phyloP scores from a whole-genome alignment of 1,140 invertebrate species.

The Druon quercuslanigerum region DNA sequence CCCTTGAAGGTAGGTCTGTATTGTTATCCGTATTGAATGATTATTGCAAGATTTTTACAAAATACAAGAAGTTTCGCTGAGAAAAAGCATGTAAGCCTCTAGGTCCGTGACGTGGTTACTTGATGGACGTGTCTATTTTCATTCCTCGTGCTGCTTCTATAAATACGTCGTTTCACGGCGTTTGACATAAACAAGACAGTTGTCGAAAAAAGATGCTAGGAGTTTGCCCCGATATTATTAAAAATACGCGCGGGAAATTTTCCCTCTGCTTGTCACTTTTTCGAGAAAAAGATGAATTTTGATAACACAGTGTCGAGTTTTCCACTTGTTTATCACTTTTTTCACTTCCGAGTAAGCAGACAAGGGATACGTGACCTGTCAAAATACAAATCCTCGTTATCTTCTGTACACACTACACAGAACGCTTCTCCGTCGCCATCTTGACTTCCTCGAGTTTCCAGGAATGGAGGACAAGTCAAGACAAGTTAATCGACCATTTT shows the following conservation, averaged over 20 bases:
- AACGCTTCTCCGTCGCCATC: slow-evolving; percentile 33
- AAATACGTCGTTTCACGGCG: background rate
- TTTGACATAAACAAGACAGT: slow-evolving; percentile 12
- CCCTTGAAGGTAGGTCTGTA: background rate
- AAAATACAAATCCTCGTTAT: slow-evolving; percentile 18
- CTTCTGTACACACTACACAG: slow-evolving; percentile 1
- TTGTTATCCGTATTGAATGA: slow-evolving; percentile 21
- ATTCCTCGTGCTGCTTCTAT: slow-evolving; percentile 1
- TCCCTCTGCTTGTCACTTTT: background rate
- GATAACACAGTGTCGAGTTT: background rate
- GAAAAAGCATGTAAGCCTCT: background rate
- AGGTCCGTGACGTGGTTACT: slow-evolving; percentile 3
- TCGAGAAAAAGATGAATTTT: background rate
- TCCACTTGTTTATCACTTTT: background rate
- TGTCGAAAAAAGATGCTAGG: background rate
- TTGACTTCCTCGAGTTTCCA: slow-evolving; percentile 1
- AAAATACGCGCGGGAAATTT: background rate
- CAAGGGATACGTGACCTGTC: background rate
- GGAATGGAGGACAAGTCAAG: background rate
- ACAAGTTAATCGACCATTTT: slow-evolving; percentile 23
- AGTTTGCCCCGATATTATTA: background rate
- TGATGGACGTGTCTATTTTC: slow-evolving; percentile 5
- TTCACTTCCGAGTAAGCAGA: background rate
- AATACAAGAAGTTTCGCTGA: background rate
- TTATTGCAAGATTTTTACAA: background rate